Evolutionary conservation across 2,888 invertebrate genomes (phyloP), one percentile per base, ranked within the genome.

Genomic region (Bombyx huttoni): DNA sequence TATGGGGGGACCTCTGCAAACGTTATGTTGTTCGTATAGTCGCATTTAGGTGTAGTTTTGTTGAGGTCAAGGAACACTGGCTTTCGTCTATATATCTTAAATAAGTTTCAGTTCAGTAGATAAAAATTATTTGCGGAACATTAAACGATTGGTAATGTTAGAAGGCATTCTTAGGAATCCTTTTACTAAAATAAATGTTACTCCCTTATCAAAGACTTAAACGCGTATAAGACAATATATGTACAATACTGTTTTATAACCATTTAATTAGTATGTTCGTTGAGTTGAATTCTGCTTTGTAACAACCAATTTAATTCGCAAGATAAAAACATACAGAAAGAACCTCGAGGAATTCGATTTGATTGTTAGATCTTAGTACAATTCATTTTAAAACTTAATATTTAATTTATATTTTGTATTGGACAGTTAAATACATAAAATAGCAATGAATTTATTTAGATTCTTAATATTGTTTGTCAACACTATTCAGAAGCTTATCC

Each of bases 101-200:
- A 58, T 47, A 61, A 24, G 24, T 24, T 24, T 24, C 24, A 24
- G 24, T 65, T 60, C 60, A 64, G 63, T 64, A 66, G 67, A 62
- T 64, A 64, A 69, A 67, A 68, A 70, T 75, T 71, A 73, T 75
- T 72, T 67, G 73, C 73, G 64, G 69, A 68, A 68, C 64, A 64
- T 65, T 58, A 61, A 65, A 65, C 54, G 58, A 61, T 57, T 63
- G 63, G 69, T 65, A 63, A 67, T 66, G 62, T 61, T 64, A 60
- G 50, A 55, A 50, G 55, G 58, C 56, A 59, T 47, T 47, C n/a
- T 57, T 59, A 58, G 51, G 51, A 13, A 50, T 53, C 49, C 46
- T 33, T 34, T 51, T 46, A 34, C 34, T 34, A 34, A 13, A 34
- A 48, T 46, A 48, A 49, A 46, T 13, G 46, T 51, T 51, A 34